These are phyloP conservation scores for Drosophila neutralis DNA, from an alignment of 2,888 invertebrate genomes.

Conservation along the genomic window DNA sequence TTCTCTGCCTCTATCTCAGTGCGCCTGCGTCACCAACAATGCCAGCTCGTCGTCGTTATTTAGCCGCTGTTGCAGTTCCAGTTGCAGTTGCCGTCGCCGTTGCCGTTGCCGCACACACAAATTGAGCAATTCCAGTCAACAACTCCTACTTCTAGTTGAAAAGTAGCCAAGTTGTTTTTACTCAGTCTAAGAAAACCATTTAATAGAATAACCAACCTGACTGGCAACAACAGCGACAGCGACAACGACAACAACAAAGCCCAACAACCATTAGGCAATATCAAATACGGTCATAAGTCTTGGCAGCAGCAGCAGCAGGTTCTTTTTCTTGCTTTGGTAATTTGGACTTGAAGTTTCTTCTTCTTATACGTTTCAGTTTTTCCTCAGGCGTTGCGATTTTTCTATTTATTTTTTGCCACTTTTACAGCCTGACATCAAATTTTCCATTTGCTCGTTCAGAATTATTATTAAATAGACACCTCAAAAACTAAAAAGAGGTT, in stretches of 20 bases:
- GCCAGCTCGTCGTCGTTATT: slow-evolving; percentile 50
- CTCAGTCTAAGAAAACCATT: slow-evolving; percentile 65
- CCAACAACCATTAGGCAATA: slow-evolving; percentile 70
- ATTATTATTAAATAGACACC: not conserved
- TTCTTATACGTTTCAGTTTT: slow-evolving; percentile 7
- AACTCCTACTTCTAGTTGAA: slow-evolving; percentile 79
- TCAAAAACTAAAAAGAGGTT: not conserved
- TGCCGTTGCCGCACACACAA: slow-evolving; percentile 64
- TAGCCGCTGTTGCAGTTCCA: slow-evolving; percentile 25
- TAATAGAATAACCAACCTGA: slow-evolving; percentile 61
- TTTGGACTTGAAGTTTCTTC: slow-evolving; percentile 58
- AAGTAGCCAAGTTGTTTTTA: slow-evolving; percentile 72
- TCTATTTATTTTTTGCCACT: slow-evolving; percentile 13
- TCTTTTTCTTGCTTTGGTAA: slow-evolving; percentile 72
- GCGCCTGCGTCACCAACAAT: slow-evolving; percentile 20
- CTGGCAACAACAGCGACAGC: slow-evolving; percentile 30
- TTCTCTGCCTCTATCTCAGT: not conserved
- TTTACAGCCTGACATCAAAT: slow-evolving; percentile 16
- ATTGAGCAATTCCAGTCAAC: slow-evolving; percentile 81
- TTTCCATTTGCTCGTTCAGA: not conserved
- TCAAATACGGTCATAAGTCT: slow-evolving; percentile 77
- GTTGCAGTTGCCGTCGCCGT: slow-evolving; percentile 5
- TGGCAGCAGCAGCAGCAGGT: slow-evolving; percentile 76
- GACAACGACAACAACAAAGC: slow-evolving; percentile 26
- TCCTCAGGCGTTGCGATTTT: slow-evolving; percentile 19